Conservation (phyloP, 2,888 invertebrate species). For the Cataglyphis albicans region DNA sequence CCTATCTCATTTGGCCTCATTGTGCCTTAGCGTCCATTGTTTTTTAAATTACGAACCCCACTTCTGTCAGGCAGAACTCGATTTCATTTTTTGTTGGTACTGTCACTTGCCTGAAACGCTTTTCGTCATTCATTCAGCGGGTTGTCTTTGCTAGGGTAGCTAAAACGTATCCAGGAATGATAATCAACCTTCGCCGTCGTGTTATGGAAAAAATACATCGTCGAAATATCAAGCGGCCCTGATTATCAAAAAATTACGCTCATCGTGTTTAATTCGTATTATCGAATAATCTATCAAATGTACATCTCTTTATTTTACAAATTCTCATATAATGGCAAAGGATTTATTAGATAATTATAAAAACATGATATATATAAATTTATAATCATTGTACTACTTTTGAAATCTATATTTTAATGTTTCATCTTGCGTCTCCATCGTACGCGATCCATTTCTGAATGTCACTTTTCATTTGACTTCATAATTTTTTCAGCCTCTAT, state of each 20-base stretch:
- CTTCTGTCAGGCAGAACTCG: slow-evolving; percentile 83
- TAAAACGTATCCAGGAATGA: slow-evolving; percentile 64
- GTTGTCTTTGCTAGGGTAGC: slow-evolving; percentile 67
- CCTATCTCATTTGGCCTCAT: slow-evolving; percentile 86
- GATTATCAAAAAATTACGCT: slow-evolving; percentile 29
- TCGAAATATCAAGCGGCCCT: slow-evolving; percentile 59
- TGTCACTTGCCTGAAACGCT: slow-evolving; percentile 83
- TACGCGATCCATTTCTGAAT: background rate
- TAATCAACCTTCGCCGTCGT: slow-evolving; percentile 63
- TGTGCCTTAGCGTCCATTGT: slow-evolving; percentile 85
- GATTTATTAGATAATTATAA: background rate
- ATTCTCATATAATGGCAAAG: background rate
- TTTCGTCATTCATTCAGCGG: slow-evolving; percentile 73
- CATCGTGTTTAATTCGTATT: background rate
- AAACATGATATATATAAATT: background rate
- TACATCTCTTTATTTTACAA: background rate
- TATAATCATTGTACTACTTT: background rate
- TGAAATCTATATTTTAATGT: background rate
- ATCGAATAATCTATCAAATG: background rate
- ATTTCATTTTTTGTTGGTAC: slow-evolving; percentile 83
- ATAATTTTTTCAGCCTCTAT: background rate
- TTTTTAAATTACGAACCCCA: slow-evolving; percentile 85
- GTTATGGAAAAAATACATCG: slow-evolving; percentile 37
- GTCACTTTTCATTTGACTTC: background rate
- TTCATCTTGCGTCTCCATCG: background rate